Conservation (phyloP, 2,888 invertebrate genomes). For the Thereva unica region DNA sequence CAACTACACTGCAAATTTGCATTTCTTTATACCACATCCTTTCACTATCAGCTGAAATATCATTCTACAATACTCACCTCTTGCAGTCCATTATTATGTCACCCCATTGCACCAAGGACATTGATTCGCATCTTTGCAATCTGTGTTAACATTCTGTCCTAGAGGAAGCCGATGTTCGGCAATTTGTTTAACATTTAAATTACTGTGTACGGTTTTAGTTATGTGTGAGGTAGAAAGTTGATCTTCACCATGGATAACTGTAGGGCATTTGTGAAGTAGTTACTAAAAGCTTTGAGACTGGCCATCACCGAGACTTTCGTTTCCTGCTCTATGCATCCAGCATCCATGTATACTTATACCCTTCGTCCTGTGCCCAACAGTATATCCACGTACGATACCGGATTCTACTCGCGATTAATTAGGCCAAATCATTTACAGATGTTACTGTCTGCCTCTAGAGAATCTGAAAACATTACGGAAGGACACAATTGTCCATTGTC, state of each 20-base stretch:
- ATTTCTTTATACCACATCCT: too few relatives aligned
- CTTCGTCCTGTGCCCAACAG: too few relatives aligned
- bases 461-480: slow-evolving; percentile 32
- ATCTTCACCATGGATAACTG: slow-evolving; percentile 8
- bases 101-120: too few relatives aligned
- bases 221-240: slow-evolving; percentile 17
- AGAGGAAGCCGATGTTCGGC: slow-evolving; percentile 9
- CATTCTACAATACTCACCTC: too few relatives aligned
- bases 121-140: too few relatives aligned
- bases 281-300: slow-evolving; percentile 23
- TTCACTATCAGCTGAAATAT: background rate
- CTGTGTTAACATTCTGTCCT: background rate
- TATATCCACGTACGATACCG: background rate
- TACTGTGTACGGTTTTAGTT: slow-evolving; percentile 9
- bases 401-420: slow-evolving; percentile 54
- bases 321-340: too few relatives aligned
- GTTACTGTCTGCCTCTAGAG: slow-evolving; percentile 46
- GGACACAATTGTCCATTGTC: slow-evolving; percentile 22
- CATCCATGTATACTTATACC: too few relatives aligned
- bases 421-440: slow-evolving; percentile 61
- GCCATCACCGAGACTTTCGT: too few relatives aligned
- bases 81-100: too few relatives aligned
- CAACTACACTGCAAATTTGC: too few relatives aligned
- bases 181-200: slow-evolving; percentile 41
- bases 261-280: slow-evolving; percentile 6